Evolutionary conservation across 2,113 vertebrate genomes (phyloP).

Genomic region (Daubentonia madagascariensis): DNA sequence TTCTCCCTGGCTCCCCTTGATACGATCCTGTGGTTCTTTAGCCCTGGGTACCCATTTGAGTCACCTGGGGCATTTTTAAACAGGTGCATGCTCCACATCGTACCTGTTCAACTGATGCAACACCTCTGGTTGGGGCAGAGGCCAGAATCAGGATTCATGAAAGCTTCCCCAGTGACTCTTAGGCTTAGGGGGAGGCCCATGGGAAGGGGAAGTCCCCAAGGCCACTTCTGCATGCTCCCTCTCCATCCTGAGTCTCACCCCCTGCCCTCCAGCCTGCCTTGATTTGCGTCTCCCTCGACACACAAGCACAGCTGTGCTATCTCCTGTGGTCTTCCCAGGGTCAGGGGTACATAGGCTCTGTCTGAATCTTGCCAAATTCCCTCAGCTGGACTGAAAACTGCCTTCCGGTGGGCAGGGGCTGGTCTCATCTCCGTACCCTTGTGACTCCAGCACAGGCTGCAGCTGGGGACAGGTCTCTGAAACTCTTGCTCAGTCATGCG

Average conservation of each 20-base stretch:
- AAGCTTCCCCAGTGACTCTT: background rate
- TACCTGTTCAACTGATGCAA: background rate
- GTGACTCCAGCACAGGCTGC: background rate
- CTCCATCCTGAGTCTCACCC: background rate
- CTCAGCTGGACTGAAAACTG: background rate
- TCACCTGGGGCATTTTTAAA: background rate
- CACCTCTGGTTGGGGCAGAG: background rate
- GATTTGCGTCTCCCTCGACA: background rate
- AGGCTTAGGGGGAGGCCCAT: background rate
- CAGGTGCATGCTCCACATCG: background rate
- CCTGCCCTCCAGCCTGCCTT: background rate
- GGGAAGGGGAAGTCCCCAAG: background rate
- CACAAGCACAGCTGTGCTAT: background rate
- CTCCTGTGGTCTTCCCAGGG: background rate
- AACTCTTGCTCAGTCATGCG: background rate
- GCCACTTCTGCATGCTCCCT: background rate
- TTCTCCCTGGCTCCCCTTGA: too few species aligned
- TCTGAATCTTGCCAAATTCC: background rate
- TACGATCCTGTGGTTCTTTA: background rate
- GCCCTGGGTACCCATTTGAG: background rate
- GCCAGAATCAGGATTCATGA: background rate
- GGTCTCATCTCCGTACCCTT: background rate
- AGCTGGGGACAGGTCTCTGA: background rate
- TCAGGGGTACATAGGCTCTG: background rate
- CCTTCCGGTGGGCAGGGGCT: background rate